Conservation (phyloP, 2,113 vertebrate genomes). For the Podarcis muralis region DNA sequence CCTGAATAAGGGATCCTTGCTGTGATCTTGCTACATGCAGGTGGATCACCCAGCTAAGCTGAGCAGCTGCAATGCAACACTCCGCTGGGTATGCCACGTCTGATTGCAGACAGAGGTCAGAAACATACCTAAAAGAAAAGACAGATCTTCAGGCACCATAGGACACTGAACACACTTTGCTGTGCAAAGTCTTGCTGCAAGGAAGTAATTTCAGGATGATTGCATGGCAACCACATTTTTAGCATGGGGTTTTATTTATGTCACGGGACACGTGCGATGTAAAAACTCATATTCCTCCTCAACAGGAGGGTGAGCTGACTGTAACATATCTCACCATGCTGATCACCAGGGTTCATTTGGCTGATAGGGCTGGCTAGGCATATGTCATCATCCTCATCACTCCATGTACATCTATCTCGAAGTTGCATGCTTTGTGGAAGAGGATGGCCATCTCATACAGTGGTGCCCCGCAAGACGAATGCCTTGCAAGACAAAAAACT, state of each 20-base stretch:
- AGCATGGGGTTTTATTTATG: background rate
- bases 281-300: background rate
- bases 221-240: background rate
- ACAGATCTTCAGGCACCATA: background rate
- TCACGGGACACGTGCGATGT: background rate
- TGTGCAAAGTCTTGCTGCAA: background rate
- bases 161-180: background rate
- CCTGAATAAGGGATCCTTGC: background rate
- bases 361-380: too few relatives aligned
- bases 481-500: too few relatives aligned
- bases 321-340: too few relatives aligned
- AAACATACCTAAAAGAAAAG: background rate
- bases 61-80: background rate
- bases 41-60: background rate
- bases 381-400: too few relatives aligned
- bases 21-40: background rate
- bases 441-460: too few relatives aligned
- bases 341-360: too few relatives aligned
- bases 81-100: background rate
- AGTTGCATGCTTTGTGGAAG: too few relatives aligned
- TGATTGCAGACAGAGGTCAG: background rate
- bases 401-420: too few relatives aligned
- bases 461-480: too few relatives aligned
- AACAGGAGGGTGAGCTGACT: too few relatives aligned
- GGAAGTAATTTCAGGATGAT: background rate